Percentiles rank a stretch among this genome's conserved stretches.
Evolutionary conservation across 2,888 invertebrate species (phyloP).

Genomic region (Bursaphelenchus okinawaensis): DNA sequence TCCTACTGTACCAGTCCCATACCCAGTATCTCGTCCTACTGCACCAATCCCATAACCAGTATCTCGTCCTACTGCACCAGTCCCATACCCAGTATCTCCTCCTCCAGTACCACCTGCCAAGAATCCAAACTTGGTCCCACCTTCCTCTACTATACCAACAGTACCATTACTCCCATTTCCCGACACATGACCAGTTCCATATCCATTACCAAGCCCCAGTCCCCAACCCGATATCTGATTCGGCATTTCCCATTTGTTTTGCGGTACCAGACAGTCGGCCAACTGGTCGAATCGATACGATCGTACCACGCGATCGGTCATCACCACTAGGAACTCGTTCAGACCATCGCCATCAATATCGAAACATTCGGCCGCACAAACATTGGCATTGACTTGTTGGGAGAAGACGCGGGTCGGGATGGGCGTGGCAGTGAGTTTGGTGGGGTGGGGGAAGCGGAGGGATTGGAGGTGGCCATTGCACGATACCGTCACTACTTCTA

Average conservation of each 20-base stretch:
- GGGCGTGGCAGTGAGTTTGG: not conserved
- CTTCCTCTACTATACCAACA: no score
- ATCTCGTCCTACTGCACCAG: no score
- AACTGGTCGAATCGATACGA: slow-evolving; percentile 27
- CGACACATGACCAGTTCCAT: not conserved
- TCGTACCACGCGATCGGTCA: slow-evolving; percentile 36
- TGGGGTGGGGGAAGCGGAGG: slow-evolving; percentile 20
- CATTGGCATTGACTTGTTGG: slow-evolving; percentile 32
- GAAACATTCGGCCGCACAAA: slow-evolving; percentile 28
- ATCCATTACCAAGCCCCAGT: slow-evolving; percentile 16
- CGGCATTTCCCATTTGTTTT: slow-evolving; percentile 35
- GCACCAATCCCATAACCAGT: no score
- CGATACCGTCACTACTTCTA: slow-evolving; percentile 26
- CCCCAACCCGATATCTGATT: slow-evolving; percentile 32
- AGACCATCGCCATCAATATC: slow-evolving; percentile 29
- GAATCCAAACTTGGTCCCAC: no score
- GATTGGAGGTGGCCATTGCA: slow-evolving; percentile 27
- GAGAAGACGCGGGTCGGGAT: slow-evolving; percentile 16
- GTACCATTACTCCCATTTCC: no score
- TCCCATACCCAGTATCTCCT: no score
- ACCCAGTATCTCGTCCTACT: no score
- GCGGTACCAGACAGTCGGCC: slow-evolving; percentile 21
- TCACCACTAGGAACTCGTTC: slow-evolving; percentile 30
- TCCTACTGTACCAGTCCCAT: no score
- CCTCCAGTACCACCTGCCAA: no score